Evolutionary conservation across 2,113 vertebrate genomes (phyloP), one percentile per base, ranked within the genome.

Genomic region (Chaetodon trifascialis): DNA sequence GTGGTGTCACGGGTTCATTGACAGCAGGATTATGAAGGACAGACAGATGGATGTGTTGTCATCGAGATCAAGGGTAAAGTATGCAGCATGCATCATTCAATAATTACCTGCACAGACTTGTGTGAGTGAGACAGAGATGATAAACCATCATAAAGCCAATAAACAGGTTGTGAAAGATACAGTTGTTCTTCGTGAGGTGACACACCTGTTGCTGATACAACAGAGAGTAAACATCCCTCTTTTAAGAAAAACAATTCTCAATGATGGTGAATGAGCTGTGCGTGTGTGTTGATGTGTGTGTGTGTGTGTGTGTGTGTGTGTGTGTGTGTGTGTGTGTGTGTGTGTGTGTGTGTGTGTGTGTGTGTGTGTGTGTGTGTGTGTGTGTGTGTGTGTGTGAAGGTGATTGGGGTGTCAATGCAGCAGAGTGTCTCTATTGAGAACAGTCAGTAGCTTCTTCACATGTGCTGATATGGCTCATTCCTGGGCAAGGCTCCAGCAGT

Each of bases 381-480:
- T 44, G 59, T 21, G 68, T 63, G 56, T 40, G 49, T 62, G 11
- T 85, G 66, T 21, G 38, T 59, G n/a, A n/a, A 3, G 11, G 36
- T 12, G 34, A 11, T 64, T 34, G 51, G 42, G 55, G 46, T 80
- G 73, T 80, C 49, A 52, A 74, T 10, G 8, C 23, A 73, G 25
- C 56, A 69, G 46, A 69, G 55, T 12, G 47, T 62, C 63, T 85
- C 59, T 44, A 49, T 47, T 56, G 71, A 71, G 47, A 87, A 64
- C 55, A 76, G 74, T 70, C 65, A 74, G 75, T 72, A 83, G 64
- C 82, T 66, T 76, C 69, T 84, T 75, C 66, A 81, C 77, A 82
- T 76, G 69, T 78, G 52, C 67, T 76, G 73, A 60, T 80, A 78
- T 49, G 74, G 83, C 83, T 89, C 80, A 84, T 92, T 88, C 89